A percentile compares a stretch with the other conserved stretches of the same genome.
Evolutionary conservation across 2,888 invertebrate species (phyloP).

Genomic region (Ceriagrion tenellum): DNA sequence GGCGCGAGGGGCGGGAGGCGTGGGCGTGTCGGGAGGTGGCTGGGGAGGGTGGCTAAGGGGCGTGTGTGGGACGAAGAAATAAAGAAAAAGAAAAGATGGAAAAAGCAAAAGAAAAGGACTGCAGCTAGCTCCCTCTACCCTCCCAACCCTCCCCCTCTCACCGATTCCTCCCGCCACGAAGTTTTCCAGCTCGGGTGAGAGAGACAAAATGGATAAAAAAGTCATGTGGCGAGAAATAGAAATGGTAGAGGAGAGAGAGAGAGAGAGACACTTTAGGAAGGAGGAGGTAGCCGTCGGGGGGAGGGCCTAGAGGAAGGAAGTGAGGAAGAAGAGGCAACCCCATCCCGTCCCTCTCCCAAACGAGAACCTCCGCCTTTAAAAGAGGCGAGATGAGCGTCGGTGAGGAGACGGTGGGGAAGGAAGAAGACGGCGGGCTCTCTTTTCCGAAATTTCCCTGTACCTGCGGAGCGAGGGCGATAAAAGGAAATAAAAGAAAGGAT

Average conservation of each 20-base stretch:
- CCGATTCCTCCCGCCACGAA: background rate
- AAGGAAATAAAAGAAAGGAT: background rate
- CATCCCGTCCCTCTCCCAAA: background rate
- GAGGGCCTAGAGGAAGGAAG: background rate
- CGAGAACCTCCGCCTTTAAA: background rate
- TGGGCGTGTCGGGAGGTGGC: background rate
- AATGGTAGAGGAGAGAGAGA: constrained; percentile 4
- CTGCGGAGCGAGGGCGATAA: background rate
- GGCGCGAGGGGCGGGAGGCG: background rate
- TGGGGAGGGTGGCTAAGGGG: background rate
- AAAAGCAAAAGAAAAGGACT: background rate
- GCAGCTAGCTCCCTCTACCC: background rate
- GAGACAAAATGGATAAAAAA: background rate
- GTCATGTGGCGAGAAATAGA: constrained; percentile 22
- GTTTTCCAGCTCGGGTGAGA: constrained; percentile 14
- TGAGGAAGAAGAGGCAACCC: background rate
- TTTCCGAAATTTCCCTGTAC: constrained; percentile 6
- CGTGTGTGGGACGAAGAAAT: background rate
- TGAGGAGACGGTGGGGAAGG: background rate
- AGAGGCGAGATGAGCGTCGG: background rate
- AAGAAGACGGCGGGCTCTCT: background rate
- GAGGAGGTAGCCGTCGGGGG: background rate
- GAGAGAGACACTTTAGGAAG: background rate
- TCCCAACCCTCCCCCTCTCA: background rate
- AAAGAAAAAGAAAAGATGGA: background rate